Percentiles rank a stretch among this genome's conserved stretches.
phyloP scores from a whole-genome alignment of 92 coral and sea anemone species.

The Parazoanthus atlanticus region DNA sequence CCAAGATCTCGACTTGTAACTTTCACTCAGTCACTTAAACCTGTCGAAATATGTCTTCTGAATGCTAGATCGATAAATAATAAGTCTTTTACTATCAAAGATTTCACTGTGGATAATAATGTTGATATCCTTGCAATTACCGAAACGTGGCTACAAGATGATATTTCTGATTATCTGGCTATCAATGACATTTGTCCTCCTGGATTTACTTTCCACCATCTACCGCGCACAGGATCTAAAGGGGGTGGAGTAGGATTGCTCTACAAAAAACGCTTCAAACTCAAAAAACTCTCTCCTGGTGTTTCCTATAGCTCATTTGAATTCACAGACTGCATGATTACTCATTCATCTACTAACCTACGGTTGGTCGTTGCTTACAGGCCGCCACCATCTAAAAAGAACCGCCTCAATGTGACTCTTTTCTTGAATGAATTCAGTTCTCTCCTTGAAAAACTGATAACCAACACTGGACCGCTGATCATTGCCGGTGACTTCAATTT shows the following conservation, averaged over 20 bases:
- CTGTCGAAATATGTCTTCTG: neutral
- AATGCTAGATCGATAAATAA: conserved; percentile 3
- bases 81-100: conserved; percentile 3
- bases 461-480: conserved; percentile 9
- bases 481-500: conserved; percentile 28
- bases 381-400: conserved; percentile 33
- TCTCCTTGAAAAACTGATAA: conserved; percentile 30
- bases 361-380: conserved; percentile 30
- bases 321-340: conserved; percentile 24
- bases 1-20: conserved; percentile 19
- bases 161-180: neutral
- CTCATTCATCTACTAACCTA: conserved; percentile 3
- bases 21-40: conserved; percentile 8
- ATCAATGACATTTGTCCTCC: neutral
- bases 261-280: conserved; percentile 29
- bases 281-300: neutral
- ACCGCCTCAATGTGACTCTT: neutral
- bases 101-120: conserved; percentile 6
- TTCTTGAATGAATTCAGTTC: conserved; percentile 38
- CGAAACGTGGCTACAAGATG: conserved; percentile 7
- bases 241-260: conserved; percentile 30
- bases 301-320: conserved; percentile 22
- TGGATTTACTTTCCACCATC: neutral
- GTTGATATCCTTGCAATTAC: conserved; percentile 15
- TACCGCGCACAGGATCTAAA: neutral